A percentile compares a stretch with the other conserved stretches of the same genome.
These are phyloP conservation scores for Fulica atra DNA, from an alignment of 2,113 vertebrate species.

Conservation along the genomic window DNA sequence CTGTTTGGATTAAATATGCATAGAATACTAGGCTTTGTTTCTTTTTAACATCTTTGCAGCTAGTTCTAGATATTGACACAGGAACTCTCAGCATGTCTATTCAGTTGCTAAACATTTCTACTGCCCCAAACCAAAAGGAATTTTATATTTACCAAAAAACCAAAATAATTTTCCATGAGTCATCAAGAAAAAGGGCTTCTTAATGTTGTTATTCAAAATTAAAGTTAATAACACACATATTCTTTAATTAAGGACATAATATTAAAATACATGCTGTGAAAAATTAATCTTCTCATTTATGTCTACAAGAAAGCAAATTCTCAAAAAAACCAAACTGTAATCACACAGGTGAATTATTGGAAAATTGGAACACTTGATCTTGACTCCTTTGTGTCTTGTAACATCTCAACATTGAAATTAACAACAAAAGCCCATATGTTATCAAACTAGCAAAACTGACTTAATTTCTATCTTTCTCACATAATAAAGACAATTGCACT, in stretches of 20 bases:
- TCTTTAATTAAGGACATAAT: neutral
- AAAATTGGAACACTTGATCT: neutral
- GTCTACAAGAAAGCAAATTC: neutral
- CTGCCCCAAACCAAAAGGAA: neutral
- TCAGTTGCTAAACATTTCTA: neutral
- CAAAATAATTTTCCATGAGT: neutral
- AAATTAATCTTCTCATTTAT: neutral
- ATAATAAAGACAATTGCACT: neutral
- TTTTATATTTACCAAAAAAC: neutral
- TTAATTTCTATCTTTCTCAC: neutral
- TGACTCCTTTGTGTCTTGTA: neutral
- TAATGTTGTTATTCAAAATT: neutral
- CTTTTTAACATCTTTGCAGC: neutral
- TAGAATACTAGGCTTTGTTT: neutral
- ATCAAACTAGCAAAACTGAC: neutral
- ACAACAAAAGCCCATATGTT: neutral
- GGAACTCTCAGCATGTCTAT: neutral
- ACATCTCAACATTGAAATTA: neutral
- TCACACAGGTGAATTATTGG: neutral
- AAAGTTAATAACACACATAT: neutral
- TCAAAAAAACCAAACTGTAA: neutral
- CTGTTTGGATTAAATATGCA: neutral
- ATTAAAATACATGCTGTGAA: neutral
- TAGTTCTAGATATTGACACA: neutral
- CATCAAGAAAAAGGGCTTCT: neutral